Base-by-base conservation (phyloP, 2,888 invertebrate genomes). In the Platerodrilus igneus region DNA sequence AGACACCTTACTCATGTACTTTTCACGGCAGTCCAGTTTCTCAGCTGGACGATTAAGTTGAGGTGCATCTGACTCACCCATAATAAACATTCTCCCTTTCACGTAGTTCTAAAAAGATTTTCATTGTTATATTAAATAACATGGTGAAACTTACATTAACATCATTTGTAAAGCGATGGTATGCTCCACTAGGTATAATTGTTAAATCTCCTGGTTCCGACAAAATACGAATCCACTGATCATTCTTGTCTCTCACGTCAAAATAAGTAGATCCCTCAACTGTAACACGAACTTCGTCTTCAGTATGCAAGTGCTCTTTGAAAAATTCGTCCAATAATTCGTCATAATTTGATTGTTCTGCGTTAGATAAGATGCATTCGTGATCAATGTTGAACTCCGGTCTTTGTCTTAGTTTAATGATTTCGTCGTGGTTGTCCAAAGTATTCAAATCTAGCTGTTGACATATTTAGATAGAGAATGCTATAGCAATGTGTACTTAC, bases 121-220 rank as follows among this genome's bases (percentile, higher is more conserved):
- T n/a, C n/a, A n/a, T n/a, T n/a, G n/a, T n/a, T n/a, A n/a, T n/a
- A n/a, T n/a, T n/a, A n/a, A n/a, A n/a, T n/a, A n/a, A n/a, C n/a
- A n/a, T n/a, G n/a, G n/a, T n/a, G 14, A 40, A 38, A 19, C 4
- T 35, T 41, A 87, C 89, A 56, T 86, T 83, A 0, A 70, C 68
- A 60, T 96, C 94, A 42, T 93, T 74, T 0, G 94, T 96, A 64
- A 97, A 96, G 36, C 97, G 76, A 62, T 97, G 97, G 67, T 97
- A 97, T 53, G 96, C 94, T 9, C 97, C 97, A 43, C 91, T 85
- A 0, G 97, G 97, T 38, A 99, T 79, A 39, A 95, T 77, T 43
- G 97, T 78, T 70, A 97, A 74, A 70, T 97, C 97, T 0, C 94
- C 94, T 1, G 84, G 74, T 1, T 68, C 68, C 1, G 94, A 88